Conservation (phyloP, 2,113 vertebrate genomes). For the Notechis scutatus region DNA sequence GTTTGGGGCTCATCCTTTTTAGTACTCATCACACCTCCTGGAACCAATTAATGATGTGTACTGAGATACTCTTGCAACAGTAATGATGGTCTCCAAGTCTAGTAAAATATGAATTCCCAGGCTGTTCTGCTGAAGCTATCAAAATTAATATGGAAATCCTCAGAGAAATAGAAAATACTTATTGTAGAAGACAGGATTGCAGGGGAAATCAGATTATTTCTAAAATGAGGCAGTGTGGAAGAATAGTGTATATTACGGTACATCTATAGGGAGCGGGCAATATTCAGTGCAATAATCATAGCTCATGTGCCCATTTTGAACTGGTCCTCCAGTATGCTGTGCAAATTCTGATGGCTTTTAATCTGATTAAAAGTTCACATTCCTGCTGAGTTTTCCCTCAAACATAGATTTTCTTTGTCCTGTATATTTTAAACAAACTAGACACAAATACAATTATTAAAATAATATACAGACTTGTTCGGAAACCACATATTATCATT, state of each 20-base stretch:
- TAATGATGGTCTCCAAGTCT: not conserved
- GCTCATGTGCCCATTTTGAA: not conserved
- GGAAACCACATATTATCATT: not conserved
- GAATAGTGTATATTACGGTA: not conserved
- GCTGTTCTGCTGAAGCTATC: not conserved
- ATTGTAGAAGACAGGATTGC: not conserved
- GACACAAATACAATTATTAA: not conserved
- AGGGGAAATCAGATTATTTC: not conserved
- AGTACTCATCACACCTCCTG: too few species aligned
- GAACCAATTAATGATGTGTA: too few species aligned
- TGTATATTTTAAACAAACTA: too few species aligned
- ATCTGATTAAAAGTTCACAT: not conserved
- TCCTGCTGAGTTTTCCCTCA: not conserved
- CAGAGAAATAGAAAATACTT: not conserved
- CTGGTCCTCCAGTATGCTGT: too few species aligned
- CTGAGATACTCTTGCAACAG: too few species aligned
- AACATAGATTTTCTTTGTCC: not conserved
- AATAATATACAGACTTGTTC: not conserved
- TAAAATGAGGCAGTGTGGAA: not conserved
- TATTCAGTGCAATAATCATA: not conserved
- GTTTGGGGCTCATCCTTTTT: too few species aligned
- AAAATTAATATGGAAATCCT: not conserved
- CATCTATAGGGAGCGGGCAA: not conserved
- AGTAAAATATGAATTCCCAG: not conserved
- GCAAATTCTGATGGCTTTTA: not conserved